phyloP scores from a whole-genome alignment of 2,888 invertebrate species.

The Nomada fucata region DNA sequence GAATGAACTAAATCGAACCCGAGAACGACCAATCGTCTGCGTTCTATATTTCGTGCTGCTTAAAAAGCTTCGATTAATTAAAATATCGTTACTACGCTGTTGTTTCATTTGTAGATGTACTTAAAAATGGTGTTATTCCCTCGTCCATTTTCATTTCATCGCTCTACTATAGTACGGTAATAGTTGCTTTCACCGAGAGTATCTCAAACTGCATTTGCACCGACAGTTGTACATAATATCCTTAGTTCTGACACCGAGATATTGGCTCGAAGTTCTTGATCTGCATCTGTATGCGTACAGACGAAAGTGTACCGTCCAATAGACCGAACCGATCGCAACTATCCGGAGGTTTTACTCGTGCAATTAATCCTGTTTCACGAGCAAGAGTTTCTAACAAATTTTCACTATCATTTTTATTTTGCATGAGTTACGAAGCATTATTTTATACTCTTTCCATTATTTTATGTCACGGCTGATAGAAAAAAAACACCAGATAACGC shows the following conservation, averaged over 20 bases:
- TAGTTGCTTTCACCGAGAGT: neutral
- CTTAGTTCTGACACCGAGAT: constrained; percentile 31
- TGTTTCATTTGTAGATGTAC: constrained; percentile 1
- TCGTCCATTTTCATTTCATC: constrained; percentile 5
- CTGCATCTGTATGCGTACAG: constrained; percentile 37
- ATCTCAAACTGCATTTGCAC: constrained; percentile 3
- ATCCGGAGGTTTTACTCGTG: constrained; percentile 26
- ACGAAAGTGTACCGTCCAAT: constrained; percentile 66
- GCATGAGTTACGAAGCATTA: too few relatives aligned
- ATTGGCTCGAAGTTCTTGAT: constrained; percentile 44
- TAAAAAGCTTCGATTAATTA: neutral
- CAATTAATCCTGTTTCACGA: constrained; percentile 43
- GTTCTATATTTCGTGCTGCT: constrained; percentile 1
- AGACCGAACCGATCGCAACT: constrained; percentile 58
- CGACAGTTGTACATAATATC: constrained; percentile 9
- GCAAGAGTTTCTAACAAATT: neutral
- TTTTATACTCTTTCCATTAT: too few relatives aligned
- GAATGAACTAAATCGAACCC: neutral
- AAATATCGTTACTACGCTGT: neutral
- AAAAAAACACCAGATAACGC: too few relatives aligned
- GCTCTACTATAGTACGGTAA: neutral
- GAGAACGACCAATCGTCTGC: neutral
- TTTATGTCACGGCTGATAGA: too few relatives aligned
- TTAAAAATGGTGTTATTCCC: constrained; percentile 13
- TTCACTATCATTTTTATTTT: neutral